A percentile compares a stretch with the other conserved stretches of the same genome.
Conservation (phyloP, 2,113 vertebrate genomes). For the Alosa alosa region DNA sequence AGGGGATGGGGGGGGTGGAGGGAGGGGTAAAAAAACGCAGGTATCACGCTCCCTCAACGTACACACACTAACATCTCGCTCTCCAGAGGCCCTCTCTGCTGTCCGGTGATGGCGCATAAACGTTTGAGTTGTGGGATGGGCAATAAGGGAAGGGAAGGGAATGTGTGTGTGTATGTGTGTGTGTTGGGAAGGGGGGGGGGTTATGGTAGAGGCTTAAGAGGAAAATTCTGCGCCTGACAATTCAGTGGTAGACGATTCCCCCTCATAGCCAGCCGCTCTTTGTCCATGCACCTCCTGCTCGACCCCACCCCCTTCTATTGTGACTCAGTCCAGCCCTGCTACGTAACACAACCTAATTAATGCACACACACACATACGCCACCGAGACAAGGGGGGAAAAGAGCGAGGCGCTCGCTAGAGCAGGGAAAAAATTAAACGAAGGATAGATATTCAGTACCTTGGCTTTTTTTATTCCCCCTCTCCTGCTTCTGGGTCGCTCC, state of each 20-base stretch:
- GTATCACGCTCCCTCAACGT: neutral
- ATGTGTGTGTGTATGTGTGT: neutral
- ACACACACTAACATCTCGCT: neutral
- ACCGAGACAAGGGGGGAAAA: neutral
- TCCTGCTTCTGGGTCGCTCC: constrained; percentile 70
- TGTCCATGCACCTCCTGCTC: constrained; percentile 66
- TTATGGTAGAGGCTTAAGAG: neutral
- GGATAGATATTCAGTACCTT: constrained; percentile 66
- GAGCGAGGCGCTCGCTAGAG: neutral
- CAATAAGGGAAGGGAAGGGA: neutral
- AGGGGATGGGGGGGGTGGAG: neutral
- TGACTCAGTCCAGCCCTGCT: constrained; percentile 54
- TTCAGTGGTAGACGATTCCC: constrained; percentile 70
- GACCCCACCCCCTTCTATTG: constrained; percentile 74
- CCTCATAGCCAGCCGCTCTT: constrained; percentile 63
- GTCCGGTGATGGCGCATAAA: neutral
- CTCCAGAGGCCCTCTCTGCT: neutral
- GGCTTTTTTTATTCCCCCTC: constrained; percentile 66
- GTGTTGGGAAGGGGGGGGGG: neutral
- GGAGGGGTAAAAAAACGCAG: neutral
- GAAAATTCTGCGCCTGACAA: constrained; percentile 44
- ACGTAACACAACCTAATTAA: constrained; percentile 40
- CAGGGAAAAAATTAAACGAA: neutral
- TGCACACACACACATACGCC: constrained; percentile 23
- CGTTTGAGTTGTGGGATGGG: neutral